These are phyloP conservation scores for Nasonia oneida DNA, from an alignment of 2,888 invertebrate species.

Conservation along the genomic window DNA sequence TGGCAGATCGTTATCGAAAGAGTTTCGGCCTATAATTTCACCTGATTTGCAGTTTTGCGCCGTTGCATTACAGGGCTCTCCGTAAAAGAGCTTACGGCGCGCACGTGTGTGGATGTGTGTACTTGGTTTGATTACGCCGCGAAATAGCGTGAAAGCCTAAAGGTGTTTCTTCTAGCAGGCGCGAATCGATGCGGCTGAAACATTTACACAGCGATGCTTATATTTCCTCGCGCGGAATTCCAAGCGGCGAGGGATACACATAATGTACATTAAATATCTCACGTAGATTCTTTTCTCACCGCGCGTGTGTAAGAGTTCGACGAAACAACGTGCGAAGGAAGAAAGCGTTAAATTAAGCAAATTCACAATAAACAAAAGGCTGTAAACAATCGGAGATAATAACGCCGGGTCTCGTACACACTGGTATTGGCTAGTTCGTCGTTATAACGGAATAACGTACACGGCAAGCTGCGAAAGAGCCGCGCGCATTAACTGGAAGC, in stretches of 20 bases:
- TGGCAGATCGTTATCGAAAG: conserved; percentile 18
- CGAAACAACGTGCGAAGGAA: neutral
- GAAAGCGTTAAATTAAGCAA: conserved; percentile 3
- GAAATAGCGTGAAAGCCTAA: neutral
- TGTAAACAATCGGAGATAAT: conserved; percentile 36
- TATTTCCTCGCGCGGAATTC: neutral
- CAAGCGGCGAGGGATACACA: neutral
- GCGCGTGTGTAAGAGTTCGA: no score
- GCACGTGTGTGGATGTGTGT: neutral
- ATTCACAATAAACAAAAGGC: conserved; percentile 42
- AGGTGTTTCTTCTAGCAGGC: conserved; percentile 10
- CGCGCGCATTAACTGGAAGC: conserved; percentile 36
- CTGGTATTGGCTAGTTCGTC: neutral
- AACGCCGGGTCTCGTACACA: neutral
- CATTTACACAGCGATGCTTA: neutral
- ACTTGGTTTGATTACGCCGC: conserved; percentile 16
- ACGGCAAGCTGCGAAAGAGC: neutral
- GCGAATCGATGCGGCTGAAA: conserved; percentile 2
- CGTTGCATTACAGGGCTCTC: neutral
- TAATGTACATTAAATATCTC: conserved; percentile 8
- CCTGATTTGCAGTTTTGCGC: conserved; percentile 10
- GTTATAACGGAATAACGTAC: conserved; percentile 35
- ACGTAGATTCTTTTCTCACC: neutral
- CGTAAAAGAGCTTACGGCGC: neutral
- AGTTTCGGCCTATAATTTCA: conserved; percentile 11